Evolutionary conservation across 2,888 invertebrate genomes (phyloP).

Genomic region (Pseudococcus longispinus): DNA sequence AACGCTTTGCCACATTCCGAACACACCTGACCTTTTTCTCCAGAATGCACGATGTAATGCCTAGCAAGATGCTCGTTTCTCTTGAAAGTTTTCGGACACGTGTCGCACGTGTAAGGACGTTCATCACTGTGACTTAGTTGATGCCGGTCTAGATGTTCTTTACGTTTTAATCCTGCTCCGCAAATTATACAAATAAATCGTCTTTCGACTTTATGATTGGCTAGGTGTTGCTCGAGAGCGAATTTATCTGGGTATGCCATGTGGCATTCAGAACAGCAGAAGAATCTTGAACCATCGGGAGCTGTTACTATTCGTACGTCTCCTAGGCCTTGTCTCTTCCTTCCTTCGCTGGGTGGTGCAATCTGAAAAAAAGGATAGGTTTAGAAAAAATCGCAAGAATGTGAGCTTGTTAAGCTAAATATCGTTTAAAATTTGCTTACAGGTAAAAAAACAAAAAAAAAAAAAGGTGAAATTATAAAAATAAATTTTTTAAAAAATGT

Average conservation of each 20-base stretch:
- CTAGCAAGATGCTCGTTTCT: conserved; percentile 67
- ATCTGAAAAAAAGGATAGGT: conserved; percentile 58
- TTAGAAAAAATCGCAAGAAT: neutral
- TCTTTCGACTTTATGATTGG: conserved; percentile 63
- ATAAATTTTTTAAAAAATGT: neutral
- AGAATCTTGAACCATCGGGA: conserved; percentile 64
- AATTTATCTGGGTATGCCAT: conserved; percentile 64
- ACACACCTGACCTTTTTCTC: conserved; percentile 63
- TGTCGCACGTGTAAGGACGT: conserved; percentile 62
- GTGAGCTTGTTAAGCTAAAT: too few species aligned
- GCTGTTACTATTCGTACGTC: conserved; percentile 61
- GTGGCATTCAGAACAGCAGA: conserved; percentile 65
- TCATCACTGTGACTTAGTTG: conserved; percentile 65
- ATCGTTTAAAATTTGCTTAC: too few species aligned
- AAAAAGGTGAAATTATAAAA: neutral
- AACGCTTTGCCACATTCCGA: conserved; percentile 66
- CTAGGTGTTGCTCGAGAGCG: conserved; percentile 64
- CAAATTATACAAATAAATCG: conserved; percentile 66
- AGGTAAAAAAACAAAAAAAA: too few species aligned
- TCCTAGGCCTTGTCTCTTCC: conserved; percentile 60
- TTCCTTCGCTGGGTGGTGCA: conserved; percentile 59
- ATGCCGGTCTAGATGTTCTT: conserved; percentile 66
- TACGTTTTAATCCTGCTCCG: conserved; percentile 66
- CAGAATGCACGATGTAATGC: conserved; percentile 66
- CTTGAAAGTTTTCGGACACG: conserved; percentile 62